Evolutionary conservation across 2,113 vertebrate genomes (phyloP), one percentile per base, ranked within the genome.

Genomic region (Ceuthmochares aereus): DNA sequence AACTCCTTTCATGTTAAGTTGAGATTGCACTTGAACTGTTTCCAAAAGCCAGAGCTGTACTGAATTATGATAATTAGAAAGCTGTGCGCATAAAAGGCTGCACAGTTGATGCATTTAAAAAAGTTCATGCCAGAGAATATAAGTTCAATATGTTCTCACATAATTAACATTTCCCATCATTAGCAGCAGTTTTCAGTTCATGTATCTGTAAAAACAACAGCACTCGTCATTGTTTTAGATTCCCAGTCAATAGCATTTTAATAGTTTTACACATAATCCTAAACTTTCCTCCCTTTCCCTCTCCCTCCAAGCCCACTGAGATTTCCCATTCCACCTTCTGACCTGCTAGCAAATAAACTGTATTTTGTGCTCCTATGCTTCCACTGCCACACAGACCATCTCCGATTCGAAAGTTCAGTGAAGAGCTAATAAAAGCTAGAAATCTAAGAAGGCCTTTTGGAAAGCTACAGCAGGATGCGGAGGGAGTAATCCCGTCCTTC

Each of bases 1-100:
- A 40, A 87, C 72, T 90, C 96, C 96, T 98, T 98, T 98, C 97
- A 98, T 98, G 97, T 97, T 97, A 98, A 98, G 95, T 97, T 98
- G 97, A 97, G 97, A 98, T 97, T 98, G 91, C 93, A 97, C 96
- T 98, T 98, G 97, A 98, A 98, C 93, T 93, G 82, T 40, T 97
- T 97, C 98, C 98, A 98, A 98, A 97, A 97, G 93, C 86, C 86
- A 66, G 97, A 97, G 96, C 97, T 97, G 98, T 93, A 98, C 95
- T 97, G 97, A 98, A 98, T 98, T 98, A 98, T 98, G 96, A 98
- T 98, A 98, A 98, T 98, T 98, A 98, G 97, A 98, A 98, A 98
- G 97, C 97, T 98, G 97, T 98, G 97, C 69, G 93, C 97, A 97
- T 97, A 97, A 97, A 97, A 98, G 95, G 95, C 96, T 97, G 95